Percentiles rank a stretch among this genome's conserved stretches.
Conservation (phyloP, 2,113 vertebrate genomes). For the Asarcornis scutulata region DNA sequence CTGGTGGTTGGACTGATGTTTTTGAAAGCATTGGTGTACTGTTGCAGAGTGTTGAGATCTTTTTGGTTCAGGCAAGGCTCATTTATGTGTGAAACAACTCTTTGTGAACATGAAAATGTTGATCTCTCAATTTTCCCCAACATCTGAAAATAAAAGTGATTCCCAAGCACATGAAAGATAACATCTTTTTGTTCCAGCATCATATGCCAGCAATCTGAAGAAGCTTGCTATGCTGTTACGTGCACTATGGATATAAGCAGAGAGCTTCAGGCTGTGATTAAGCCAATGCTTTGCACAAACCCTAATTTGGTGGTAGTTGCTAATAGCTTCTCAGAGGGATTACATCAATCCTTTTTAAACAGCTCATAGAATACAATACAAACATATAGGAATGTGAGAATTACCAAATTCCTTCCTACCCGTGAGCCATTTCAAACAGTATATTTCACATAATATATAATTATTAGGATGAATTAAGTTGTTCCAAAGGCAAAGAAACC, state of each 20-base stretch:
- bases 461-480: not conserved
- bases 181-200: not conserved
- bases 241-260: not conserved
- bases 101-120: too few relatives aligned
- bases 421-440: not conserved
- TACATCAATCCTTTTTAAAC: not conserved
- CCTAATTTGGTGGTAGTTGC: not conserved
- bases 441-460: not conserved
- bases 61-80: not conserved
- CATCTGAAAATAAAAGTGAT: not conserved
- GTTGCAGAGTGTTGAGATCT: not conserved
- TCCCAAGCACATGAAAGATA: not conserved
- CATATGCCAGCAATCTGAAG: not conserved
- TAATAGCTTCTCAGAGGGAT: not conserved
- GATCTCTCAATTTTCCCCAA: not conserved
- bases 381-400: not conserved
- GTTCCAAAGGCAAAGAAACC: not conserved
- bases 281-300: not conserved
- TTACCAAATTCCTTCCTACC: not conserved
- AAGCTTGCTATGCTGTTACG: not conserved
- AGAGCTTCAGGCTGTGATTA: not conserved
- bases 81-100: not conserved
- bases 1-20: not conserved
- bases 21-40: not conserved
- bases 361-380: not conserved